phyloP scores from a whole-genome alignment of 2,113 vertebrate genomes.

The pig (Sus scrofa) region T2T-Sscrofa CM000820.6:12983001-12983500 shows the following conservation, averaged over 20 bases:
- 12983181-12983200: neutral
- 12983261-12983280: neutral
- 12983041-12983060: slow-evolving; percentile 11
- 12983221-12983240: neutral
- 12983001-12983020: neutral
- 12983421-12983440: neutral
- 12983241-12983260: neutral
- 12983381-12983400: neutral
- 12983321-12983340: slow-evolving; percentile 9
- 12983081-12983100: slow-evolving; percentile 46
- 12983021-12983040: neutral
- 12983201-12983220: neutral
- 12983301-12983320: neutral
- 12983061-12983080: slow-evolving; percentile 34
- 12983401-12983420: neutral
- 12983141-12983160: neutral
- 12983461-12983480: neutral
- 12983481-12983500: neutral
- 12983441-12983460: neutral
- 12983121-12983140: neutral
- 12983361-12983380: neutral
- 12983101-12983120: neutral
- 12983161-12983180: neutral
- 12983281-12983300: neutral
- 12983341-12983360: neutral